A percentile compares a stretch with the other conserved stretches of the same genome.
These are phyloP conservation scores for Pristionchus exspectatus DNA, from an alignment of 2,888 invertebrate species.

Conservation along the genomic window DNA sequence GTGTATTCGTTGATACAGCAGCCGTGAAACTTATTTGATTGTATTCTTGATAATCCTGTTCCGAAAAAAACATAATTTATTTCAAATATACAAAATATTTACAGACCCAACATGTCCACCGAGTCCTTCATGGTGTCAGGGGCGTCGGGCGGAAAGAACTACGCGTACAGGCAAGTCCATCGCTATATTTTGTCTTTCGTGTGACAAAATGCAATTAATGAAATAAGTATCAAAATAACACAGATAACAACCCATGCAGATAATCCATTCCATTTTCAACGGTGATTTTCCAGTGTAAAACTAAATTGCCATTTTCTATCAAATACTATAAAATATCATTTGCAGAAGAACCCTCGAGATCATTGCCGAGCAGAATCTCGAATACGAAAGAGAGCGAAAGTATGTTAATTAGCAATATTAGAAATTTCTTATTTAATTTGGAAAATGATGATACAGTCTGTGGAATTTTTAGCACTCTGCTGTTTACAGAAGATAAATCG, in stretches of 20 bases:
- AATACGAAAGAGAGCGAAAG: conserved; percentile 69
- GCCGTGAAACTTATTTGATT: not conserved
- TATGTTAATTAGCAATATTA: not conserved
- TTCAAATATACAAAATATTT: conserved; percentile 3
- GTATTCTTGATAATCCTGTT: too few relatives aligned
- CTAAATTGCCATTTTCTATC: too few relatives aligned
- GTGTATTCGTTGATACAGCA: not conserved
- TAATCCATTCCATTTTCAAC: too few relatives aligned
- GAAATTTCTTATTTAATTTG: too few relatives aligned
- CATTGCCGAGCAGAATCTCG: conserved; percentile 76
- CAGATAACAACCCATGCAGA: too few relatives aligned
- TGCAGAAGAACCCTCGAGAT: conserved; percentile 77
- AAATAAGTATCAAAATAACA: too few relatives aligned
- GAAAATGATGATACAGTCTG: too few relatives aligned
- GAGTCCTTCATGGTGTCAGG: conserved; percentile 77
- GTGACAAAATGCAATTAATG: too few relatives aligned
- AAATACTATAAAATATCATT: not conserved
- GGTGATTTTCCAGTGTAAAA: too few relatives aligned
- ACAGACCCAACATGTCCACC: conserved; percentile 67
- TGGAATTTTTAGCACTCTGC: too few relatives aligned
- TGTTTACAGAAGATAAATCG: too few relatives aligned
- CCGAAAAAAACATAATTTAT: not conserved
- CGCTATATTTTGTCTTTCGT: not conserved
- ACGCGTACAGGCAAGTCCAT: conserved; percentile 67
- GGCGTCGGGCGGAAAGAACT: conserved; percentile 77